phyloP scores from a whole-genome alignment of 2,888 invertebrate genomes.

The Frankliniella fusca region DNA sequence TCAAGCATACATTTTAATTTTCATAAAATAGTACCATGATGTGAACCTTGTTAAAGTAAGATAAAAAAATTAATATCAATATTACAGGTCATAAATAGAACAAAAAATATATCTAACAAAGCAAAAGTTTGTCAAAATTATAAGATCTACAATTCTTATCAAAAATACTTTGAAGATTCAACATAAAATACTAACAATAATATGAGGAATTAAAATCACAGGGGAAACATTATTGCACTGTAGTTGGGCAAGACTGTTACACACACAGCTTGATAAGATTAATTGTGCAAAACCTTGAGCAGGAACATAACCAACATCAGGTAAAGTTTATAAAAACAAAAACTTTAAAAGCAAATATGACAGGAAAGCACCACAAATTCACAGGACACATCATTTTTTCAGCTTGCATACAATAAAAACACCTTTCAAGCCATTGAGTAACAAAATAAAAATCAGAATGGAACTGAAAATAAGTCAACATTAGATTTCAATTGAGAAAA shows the following conservation, averaged over 20 bases:
- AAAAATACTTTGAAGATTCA: neutral
- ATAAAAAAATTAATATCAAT: neutral
- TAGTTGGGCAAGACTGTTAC: neutral
- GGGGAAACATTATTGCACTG: neutral
- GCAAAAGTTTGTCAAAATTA: neutral
- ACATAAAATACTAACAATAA: neutral
- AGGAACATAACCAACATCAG: neutral
- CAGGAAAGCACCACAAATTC: neutral
- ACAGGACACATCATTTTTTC: neutral
- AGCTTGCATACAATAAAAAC: neutral
- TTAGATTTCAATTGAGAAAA: neutral
- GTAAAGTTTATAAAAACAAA: neutral
- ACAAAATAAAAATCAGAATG: neutral
- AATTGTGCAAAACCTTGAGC: no score
- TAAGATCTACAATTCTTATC: neutral
- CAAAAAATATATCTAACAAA: neutral
- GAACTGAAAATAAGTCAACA: neutral
- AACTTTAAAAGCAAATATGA: neutral
- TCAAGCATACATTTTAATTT: neutral
- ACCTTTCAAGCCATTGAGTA: neutral
- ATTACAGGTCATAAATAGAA: neutral
- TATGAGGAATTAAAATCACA: neutral
- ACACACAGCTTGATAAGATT: neutral
- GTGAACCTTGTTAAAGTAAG: neutral
- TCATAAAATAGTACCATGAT: neutral